Evolutionary conservation across 2,797 vertebrate genomes (phyloP), one percentile per base, ranked within the genome.

Genomic region (Eulemur rubriventer): DNA sequence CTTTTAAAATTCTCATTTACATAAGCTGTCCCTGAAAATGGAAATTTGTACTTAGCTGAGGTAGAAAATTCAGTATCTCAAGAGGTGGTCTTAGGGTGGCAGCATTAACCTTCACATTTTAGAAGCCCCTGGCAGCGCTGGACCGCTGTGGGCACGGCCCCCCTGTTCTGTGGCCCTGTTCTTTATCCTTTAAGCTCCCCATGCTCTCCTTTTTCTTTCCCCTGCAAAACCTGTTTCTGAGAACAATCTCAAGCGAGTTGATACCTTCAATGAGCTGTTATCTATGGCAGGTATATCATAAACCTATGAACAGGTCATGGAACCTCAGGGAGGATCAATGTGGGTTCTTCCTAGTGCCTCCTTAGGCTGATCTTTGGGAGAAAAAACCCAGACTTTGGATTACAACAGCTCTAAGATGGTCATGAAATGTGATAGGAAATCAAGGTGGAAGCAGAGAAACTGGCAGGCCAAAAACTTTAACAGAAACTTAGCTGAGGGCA

Each of bases 11-110:
- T 78, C 41, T 28, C 55, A 93, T 55, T 89, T 0, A 0, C 33
- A 79, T 88, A 75, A 76, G 13, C 52, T 96, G n/a, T 89, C 75
- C 73, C 61, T 24, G 73, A 79, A 73, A 80, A 76, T 18, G 92
- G 90, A 79, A 89, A 55, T 55, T 17, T 81, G 52, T 85, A 30
- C 30, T 91, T 28, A 69, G 16, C 61, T 63, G 59, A n/a, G 67
- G 57, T 72, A 92, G 92, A 96, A 96, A 91, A 84, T 13, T 4
- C 38, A 48, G 70, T 33, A 41, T 90, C 41, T 48, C 48, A 10
- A 38, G 55, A 85, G 12, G 59, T 16, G 30, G 38, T 85, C 4
- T 73, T 41, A 17, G 87, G 48, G 24, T 43, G 72, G n/a, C 4
- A 2, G 35, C 33, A 7, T 76, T 52, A 65, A 16, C 41, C 82